These are phyloP conservation scores for Cabera pusaria DNA, from an alignment of 2,888 invertebrate genomes.

Conservation along the genomic window DNA sequence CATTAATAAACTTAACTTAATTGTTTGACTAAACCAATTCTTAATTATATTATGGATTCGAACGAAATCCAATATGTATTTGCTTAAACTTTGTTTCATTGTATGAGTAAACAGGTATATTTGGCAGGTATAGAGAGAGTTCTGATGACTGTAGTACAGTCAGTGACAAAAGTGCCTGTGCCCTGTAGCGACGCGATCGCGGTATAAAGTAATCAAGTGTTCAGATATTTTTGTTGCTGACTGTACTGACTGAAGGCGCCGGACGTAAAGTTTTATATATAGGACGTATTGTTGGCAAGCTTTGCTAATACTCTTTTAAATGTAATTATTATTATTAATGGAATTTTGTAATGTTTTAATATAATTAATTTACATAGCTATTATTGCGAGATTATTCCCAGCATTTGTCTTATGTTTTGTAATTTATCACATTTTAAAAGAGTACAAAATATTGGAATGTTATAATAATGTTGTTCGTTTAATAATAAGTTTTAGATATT, in stretches of 20 bases:
- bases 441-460: constrained; percentile 83
- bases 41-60: constrained; percentile 20
- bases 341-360: constrained; percentile 79
- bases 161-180: constrained; percentile 27
- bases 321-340: constrained; percentile 72
- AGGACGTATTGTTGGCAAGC: constrained; percentile 63
- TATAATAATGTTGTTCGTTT: constrained; percentile 79
- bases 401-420: constrained; percentile 74
- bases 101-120: constrained; percentile 15
- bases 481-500: constrained; percentile 78
- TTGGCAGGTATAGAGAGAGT: constrained; percentile 18
- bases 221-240: constrained; percentile 34
- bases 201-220: constrained; percentile 20
- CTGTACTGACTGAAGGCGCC: constrained; percentile 36
- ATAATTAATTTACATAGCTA: constrained; percentile 79
- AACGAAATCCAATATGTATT: constrained; percentile 20
- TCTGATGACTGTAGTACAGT: constrained; percentile 20
- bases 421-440: constrained; percentile 82
- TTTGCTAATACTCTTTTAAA: constrained; percentile 76
- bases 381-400: constrained; percentile 73
- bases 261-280: constrained; percentile 58
- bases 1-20: too few species aligned
- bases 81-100: constrained; percentile 22
- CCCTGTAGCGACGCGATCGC: constrained; percentile 13
- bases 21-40: too few species aligned